Evolutionary conservation across 2,888 invertebrate species (phyloP), one percentile per base, ranked within the genome.

Genomic region (Polydrusus pterygomalis): DNA sequence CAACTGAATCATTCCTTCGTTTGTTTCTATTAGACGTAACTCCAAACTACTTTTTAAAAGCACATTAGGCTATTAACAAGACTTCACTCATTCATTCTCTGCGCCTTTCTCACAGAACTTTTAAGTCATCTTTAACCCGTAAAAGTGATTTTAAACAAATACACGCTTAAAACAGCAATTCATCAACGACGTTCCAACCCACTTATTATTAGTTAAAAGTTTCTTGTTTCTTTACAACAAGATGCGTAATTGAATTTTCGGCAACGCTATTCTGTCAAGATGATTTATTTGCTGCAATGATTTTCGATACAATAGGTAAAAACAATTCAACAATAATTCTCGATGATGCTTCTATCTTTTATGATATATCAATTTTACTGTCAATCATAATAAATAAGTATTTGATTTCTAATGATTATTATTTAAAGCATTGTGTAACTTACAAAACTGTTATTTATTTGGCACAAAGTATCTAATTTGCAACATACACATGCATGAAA

Each of bases 121-220:
- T 65, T 69, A 64, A 64, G 40, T 73, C 70, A 65, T 74, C 73
- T 70, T 69, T 70, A 73, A 70, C 77, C 72, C 45, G 69, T 72
- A 74, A 77, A 76, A 77, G 77, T 77, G 73, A 69, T 74, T 74
- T 74, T 77, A 77, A 75, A 73, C 72, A 76, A 76, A 77, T 73
- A 77, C 72, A 54, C 64, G 64, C 73, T 77, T 69, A 69, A 77
- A 77, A 77, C 70, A 70, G 73, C 77, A 77, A 77, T 77, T 77
- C 77, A 77, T 77, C 77, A 77, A 77, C 65, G 70, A 65, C 70
- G 73, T 74, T 73, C 69, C 77, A 69, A 51, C 77, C 77, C 77
- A 74, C 77, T 77, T 77, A 72, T 69, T 25, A 69, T 73, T 73
- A 73, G 70, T 73, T 72, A 67, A 72, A 72, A 72, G 72, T 72